Base-by-base conservation (phyloP, 2,888 invertebrate genomes). In the Papilio elwesi region DNA sequence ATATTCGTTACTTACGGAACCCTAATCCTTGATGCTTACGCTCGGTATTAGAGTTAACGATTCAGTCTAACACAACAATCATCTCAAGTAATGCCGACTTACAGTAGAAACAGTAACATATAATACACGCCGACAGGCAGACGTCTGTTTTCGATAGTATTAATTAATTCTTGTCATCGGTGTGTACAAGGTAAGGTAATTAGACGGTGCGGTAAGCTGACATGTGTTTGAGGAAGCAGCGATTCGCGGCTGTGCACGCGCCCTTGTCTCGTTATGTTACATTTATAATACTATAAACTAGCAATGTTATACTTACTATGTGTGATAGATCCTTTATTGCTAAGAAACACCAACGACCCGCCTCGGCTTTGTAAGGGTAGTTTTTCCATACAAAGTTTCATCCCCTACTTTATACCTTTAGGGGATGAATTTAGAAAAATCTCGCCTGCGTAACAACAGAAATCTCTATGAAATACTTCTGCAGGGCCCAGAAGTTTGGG, bases 131-230 rank as follows among this genome's bases (percentile, higher is more conserved):
- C 71, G 64, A 62, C 74, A 57, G 62, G 43, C 16, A 55, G 74
- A 74, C 76, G 80, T 79, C 84, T 86, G 87, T 84, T 86, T 87
- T 85, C 83, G 83, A 88, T 89, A 83, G 83, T 81, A 84, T 86
- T 87, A 87, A 89, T 89, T 88, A 88, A 87, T 88, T 85, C 84
- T 82, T 83, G 85, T 86, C 83, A 86, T 84, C 83, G 81, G 78
- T 77, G 75, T 82, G 81, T 84, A 87, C 85, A 82, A 80, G 84
- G 80, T 80, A 78, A 83, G 83, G 82, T 88, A 90, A 90, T 90
- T 89, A 87, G 83, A 79, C 81, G 74, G 75, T 79, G 83, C 80
- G 87, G 83, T 86, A 78, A 80, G 80, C 80, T 85, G 84, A 86
- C 85, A 83, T 82, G 82, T 86, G 86, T 86, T 82, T 79, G 80